Conservation (phyloP, 2,888 invertebrate genomes). For the Drosophila siamana region DNA sequence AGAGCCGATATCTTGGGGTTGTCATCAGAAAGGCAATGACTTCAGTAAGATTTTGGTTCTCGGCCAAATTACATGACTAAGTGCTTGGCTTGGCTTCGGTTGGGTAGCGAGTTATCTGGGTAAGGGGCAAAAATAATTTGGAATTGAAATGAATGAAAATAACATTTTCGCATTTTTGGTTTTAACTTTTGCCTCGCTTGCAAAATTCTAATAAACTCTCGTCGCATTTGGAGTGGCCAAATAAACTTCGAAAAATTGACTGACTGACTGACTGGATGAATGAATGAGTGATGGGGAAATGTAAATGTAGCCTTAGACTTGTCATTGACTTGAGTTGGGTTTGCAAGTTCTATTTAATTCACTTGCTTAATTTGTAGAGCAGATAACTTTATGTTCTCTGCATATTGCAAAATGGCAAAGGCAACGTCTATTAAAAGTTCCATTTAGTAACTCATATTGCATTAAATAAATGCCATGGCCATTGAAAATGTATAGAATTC, state of each 20-base stretch:
- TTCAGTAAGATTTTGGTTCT: slow-evolving; percentile 63
- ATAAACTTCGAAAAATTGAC: slow-evolving; percentile 11
- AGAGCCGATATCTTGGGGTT: slow-evolving; percentile 67
- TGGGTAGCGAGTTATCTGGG: neutral
- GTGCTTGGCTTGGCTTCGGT: slow-evolving; percentile 22
- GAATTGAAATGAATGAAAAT: slow-evolving; percentile 71
- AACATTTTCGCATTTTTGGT: slow-evolving; percentile 40
- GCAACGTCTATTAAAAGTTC: slow-evolving; percentile 41
- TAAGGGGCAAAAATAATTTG: slow-evolving; percentile 49
- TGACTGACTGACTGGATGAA: slow-evolving; percentile 4
- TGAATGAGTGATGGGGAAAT: slow-evolving; percentile 38
- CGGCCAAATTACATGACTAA: slow-evolving; percentile 74
- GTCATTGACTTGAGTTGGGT: slow-evolving; percentile 7
- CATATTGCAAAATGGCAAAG: neutral
- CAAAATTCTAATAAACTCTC: slow-evolving; percentile 72
- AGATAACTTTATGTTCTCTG: slow-evolving; percentile 4
- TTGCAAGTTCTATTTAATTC: slow-evolving; percentile 14
- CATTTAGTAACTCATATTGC: slow-evolving; percentile 43
- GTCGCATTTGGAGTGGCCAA: slow-evolving; percentile 4
- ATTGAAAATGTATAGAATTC: slow-evolving; percentile 34
- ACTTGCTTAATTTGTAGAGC: slow-evolving; percentile 52
- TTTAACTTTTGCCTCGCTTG: slow-evolving; percentile 65
- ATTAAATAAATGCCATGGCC: slow-evolving; percentile 39
- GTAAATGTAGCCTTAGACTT: slow-evolving; percentile 6
- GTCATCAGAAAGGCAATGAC: slow-evolving; percentile 73